These are phyloP conservation scores for Dryococelus australis DNA, from an alignment of 2,888 invertebrate genomes.

Conservation along the genomic window DNA sequence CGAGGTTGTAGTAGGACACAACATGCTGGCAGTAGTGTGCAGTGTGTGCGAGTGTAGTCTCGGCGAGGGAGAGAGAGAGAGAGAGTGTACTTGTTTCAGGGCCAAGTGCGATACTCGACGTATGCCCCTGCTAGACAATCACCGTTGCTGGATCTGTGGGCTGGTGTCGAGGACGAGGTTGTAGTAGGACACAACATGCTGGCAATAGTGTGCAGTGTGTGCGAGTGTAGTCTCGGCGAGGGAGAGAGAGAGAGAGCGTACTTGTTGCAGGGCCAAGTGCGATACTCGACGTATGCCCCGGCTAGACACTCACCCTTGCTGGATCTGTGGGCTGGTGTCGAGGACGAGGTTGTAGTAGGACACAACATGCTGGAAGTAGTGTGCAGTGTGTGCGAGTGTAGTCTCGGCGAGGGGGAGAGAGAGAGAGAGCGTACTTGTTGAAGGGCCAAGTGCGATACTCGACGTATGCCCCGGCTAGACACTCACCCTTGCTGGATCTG, in stretches of 20 bases:
- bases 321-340: constrained; percentile 69
- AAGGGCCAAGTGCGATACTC: constrained; percentile 71
- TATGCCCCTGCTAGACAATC: constrained; percentile 67
- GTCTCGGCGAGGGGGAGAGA: no score
- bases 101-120: constrained; percentile 69
- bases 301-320: constrained; percentile 65
- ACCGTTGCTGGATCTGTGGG: constrained; percentile 66
- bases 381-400: no score
- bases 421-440: constrained; percentile 35
- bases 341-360: constrained; percentile 69
- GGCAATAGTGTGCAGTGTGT: no score
- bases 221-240: no score
- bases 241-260: no score
- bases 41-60: no score
- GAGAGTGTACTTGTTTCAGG: constrained; percentile 57
- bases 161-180: constrained; percentile 70
- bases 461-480: constrained; percentile 66
- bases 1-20: constrained; percentile 69
- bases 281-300: constrained; percentile 69
- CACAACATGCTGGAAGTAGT: constrained; percentile 70
- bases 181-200: constrained; percentile 69
- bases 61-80: no score
- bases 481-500: constrained; percentile 66
- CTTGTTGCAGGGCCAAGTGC: constrained; percentile 64
- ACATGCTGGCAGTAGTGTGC: no score